phyloP scores from a whole-genome alignment of 37 sponge, comb jelly and placozoan genomes.

The Diacarnus erythraeanus region DNA sequence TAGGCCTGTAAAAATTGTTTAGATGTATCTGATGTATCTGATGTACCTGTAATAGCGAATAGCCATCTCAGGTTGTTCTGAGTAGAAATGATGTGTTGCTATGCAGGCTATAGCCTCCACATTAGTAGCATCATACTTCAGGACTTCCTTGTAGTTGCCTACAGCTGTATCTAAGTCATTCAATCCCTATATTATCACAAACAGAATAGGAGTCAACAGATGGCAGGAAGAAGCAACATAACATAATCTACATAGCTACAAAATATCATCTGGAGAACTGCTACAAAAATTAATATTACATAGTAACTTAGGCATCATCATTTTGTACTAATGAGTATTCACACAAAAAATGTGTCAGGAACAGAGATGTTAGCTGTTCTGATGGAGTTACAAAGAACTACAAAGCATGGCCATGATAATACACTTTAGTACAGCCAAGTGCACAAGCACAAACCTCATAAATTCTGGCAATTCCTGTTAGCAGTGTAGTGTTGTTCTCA shows the following conservation, averaged over 20 bases:
- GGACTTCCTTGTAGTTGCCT: slow-evolving; percentile 82
- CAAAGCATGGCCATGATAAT: not conserved
- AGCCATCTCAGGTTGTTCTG: slow-evolving; percentile 96
- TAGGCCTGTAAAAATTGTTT: no score
- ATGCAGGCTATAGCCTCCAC: slow-evolving; percentile 97
- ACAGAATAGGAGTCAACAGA: not conserved
- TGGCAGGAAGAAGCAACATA: not conserved
- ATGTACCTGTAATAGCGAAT: slow-evolving; percentile 83
- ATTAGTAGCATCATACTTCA: slow-evolving; percentile 81
- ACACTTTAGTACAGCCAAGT: not conserved
- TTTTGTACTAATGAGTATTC: no score
- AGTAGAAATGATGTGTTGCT: slow-evolving; percentile 97
- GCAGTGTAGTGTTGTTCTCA: slow-evolving; percentile 74
- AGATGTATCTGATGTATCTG: no score
- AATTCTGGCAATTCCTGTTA: slow-evolving; percentile 84
- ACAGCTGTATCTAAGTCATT: slow-evolving; percentile 84
- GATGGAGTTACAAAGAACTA: no score
- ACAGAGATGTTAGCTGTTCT: no score
- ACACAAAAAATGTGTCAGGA: no score
- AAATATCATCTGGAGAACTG: no score
- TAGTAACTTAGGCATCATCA: no score
- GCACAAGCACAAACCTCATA: slow-evolving; percentile 71
- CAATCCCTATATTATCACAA: slow-evolving; percentile 60
- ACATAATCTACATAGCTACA: not conserved
- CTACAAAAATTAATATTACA: no score